These are phyloP conservation scores for Ophion costatus DNA, from an alignment of 2,888 invertebrate species.

Conservation along the genomic window DNA sequence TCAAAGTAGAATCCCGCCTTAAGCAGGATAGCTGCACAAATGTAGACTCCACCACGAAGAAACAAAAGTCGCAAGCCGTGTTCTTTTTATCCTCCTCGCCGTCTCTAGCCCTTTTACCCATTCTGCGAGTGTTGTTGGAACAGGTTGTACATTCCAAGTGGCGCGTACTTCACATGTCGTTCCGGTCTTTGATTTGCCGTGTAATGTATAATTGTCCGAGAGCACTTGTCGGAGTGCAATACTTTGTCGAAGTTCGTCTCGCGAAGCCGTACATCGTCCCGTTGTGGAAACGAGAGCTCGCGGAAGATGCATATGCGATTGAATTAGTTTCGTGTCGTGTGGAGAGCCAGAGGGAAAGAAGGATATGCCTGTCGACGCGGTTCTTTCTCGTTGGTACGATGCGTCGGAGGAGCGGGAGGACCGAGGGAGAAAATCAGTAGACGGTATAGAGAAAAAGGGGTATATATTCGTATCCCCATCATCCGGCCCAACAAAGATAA, in stretches of 20 bases:
- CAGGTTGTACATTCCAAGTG: constrained; percentile 46
- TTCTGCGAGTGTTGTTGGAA: constrained; percentile 19
- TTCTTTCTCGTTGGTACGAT: constrained; percentile 45
- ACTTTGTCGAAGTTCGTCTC: constrained; percentile 31
- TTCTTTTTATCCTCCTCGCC: constrained; percentile 4
- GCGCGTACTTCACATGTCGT: constrained; percentile 45
- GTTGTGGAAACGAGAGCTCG: constrained; percentile 42
- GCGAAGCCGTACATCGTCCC: constrained; percentile 15
- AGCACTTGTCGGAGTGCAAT: constrained; percentile 26
- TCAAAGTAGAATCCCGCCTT: too few relatives aligned
- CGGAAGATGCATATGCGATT: neutral
- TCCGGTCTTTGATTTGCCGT: constrained; percentile 35
- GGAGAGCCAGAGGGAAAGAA: constrained; percentile 7
- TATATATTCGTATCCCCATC: constrained; percentile 52
- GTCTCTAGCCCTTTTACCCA: constrained; percentile 1
- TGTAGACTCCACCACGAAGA: constrained; percentile 16
- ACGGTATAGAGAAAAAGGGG: constrained; percentile 22
- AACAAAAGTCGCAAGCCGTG: constrained; percentile 14
- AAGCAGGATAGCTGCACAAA: constrained; percentile 39
- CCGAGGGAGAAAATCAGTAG: constrained; percentile 1
- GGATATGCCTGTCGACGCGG: constrained; percentile 43
- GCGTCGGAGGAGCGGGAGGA: constrained; percentile 35
- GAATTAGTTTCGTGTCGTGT: constrained; percentile 5
- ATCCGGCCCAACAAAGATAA: constrained; percentile 65
- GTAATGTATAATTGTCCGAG: constrained; percentile 53